Evolutionary conservation across 2,797 vertebrate genomes (phyloP), one percentile per base, ranked within the genome.

Genomic region (Eulemur albifrons): DNA sequence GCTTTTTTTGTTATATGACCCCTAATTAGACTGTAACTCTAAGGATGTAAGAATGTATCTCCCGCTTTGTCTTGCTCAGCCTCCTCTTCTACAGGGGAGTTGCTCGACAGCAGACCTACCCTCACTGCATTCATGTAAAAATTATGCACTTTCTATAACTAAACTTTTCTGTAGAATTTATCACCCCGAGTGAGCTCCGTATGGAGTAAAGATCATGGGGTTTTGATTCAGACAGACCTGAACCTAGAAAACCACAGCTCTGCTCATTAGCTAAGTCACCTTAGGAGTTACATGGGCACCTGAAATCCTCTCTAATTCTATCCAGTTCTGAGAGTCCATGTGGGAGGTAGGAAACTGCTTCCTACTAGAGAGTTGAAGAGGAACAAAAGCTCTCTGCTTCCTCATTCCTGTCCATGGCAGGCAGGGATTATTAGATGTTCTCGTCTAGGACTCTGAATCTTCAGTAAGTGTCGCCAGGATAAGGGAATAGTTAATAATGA

Each of bases 261-360:
- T 90, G 20, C 23, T 90, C 48, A 23, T 92, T 83, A 92, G 11
- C 20, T 52, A 61, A 25, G 15, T 73, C 30, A 57, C 63, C 76
- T 76, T 84, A 65, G 91, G 45, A 92, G 43, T 73, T 72, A 72
- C 9, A 1, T 45, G 57, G 32, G 13, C 30, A 54, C 75, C n/a
- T 76, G 70, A 72, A 70, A 57, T 45, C 7, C 9, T 94, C 43
- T 83, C 69, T 93, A 32, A 52, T 45, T 35, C 69, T 79, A 83
- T 45, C 10, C 50, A 91, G 13, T 92, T 69, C 77, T 72, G 10
- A 52, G 48, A 91, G 76, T 57, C 32, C 1, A 1, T 7, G 2
- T 45, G 79, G 63, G 27, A 77, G 15, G 13, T 45, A 72, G 7
- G 7, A 72, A 88, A 67, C 14, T 65, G 35, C 7, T 50, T 88